phyloP scores from a whole-genome alignment of 30 jellyfish, hydroid and myxozoan genomes.

The Mastigias papua region DNA sequence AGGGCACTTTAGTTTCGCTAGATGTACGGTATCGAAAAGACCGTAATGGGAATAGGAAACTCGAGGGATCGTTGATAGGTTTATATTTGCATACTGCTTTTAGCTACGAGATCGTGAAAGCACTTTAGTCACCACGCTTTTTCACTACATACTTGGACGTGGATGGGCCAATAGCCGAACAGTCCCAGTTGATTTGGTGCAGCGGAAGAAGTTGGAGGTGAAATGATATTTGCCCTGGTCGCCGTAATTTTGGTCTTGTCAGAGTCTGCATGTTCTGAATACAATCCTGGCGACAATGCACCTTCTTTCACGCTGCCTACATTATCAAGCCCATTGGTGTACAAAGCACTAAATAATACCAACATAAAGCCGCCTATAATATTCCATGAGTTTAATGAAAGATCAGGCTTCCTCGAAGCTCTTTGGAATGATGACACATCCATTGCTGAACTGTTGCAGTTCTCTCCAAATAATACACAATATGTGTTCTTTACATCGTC shows the following conservation, averaged over 20 bases:
- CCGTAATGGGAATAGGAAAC: too few species aligned
- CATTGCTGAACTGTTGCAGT: conserved; percentile 75
- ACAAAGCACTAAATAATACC: conserved; percentile 86
- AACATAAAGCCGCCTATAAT: conserved; percentile 91
- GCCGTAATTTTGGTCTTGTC: neutral
- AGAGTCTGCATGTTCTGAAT: conserved; percentile 18
- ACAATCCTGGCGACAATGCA: conserved; percentile 93
- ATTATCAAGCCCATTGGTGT: conserved; percentile 80
- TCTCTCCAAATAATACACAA: conserved; percentile 90
- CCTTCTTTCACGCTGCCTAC: conserved; percentile 93
- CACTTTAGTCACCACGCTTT: too few species aligned
- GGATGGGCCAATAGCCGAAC: neutral
- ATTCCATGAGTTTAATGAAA: conserved; percentile 89
- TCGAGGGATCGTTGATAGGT: too few species aligned
- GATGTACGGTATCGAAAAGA: too few species aligned
- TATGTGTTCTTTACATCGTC: conserved; percentile 89
- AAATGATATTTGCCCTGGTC: neutral
- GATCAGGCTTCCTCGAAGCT: conserved; percentile 94
- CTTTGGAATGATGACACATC: conserved; percentile 96
- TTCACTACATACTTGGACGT: neutral
- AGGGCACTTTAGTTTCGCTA: too few species aligned
- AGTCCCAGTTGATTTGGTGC: neutral
- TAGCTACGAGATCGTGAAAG: too few species aligned
- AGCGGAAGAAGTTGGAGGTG: neutral
- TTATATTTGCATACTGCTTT: too few species aligned